Evolutionary conservation across 2,113 vertebrate species (phyloP).

Genomic region (Phalacrocorax carbo): DNA sequence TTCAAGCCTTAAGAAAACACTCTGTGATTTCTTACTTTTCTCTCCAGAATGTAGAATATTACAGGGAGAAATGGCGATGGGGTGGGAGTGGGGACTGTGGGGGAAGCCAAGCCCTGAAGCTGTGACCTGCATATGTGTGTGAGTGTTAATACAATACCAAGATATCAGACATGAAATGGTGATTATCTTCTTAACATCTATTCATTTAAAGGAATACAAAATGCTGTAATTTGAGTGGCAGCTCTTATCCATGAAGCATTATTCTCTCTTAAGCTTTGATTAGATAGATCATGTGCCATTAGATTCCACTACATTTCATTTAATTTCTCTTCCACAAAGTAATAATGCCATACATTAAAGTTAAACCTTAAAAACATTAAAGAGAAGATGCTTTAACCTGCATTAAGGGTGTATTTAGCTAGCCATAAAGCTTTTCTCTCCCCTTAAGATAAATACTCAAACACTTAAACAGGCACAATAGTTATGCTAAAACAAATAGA

Average conservation of each 20-base stretch:
- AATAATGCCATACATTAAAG: slow-evolving; percentile 40
- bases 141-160: neutral
- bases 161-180: neutral
- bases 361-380: slow-evolving; percentile 43
- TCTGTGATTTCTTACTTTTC: no score
- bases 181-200: slow-evolving; percentile 24
- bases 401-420: slow-evolving; percentile 19
- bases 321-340: slow-evolving; percentile 44
- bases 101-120: neutral
- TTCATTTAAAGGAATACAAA: slow-evolving; percentile 39
- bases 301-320: slow-evolving; percentile 4
- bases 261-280: slow-evolving; percentile 49
- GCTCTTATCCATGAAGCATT: slow-evolving; percentile 7
- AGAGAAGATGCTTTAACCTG: slow-evolving; percentile 40
- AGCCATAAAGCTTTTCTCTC: slow-evolving; percentile 41
- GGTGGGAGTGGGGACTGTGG: neutral
- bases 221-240: slow-evolving; percentile 16
- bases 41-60: neutral
- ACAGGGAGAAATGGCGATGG: no score
- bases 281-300: slow-evolving; percentile 26
- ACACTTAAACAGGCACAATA: slow-evolving; percentile 14
- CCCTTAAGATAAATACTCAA: slow-evolving; percentile 42
- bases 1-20: neutral
- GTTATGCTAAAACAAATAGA: slow-evolving; percentile 29
- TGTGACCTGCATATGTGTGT: neutral